Evolutionary conservation across 2,797 vertebrate genomes (phyloP).

Genomic region (Garrulus glandarius): DNA sequence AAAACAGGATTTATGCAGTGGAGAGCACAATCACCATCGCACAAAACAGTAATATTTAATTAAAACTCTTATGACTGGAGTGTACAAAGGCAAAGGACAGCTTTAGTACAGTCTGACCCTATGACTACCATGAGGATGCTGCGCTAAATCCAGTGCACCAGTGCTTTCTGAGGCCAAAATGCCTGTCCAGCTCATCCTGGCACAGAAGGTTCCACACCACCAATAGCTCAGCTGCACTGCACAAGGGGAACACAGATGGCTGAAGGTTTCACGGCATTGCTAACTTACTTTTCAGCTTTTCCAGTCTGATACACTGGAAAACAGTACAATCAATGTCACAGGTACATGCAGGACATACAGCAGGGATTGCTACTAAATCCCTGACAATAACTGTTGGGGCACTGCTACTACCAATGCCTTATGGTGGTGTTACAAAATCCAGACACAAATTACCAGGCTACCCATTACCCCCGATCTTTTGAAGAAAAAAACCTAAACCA

Average conservation of each 20-base stretch:
- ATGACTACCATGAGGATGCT: not conserved
- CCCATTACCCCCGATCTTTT: accelerated
- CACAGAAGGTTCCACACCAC: not conserved
- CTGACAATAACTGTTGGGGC: not conserved
- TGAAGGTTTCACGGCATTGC: accelerated
- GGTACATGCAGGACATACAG: accelerated
- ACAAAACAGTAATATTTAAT: not conserved
- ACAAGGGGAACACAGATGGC: not conserved
- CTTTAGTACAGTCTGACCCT: not conserved
- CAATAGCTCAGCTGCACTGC: not conserved
- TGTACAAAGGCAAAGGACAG: not conserved
- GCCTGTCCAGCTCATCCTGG: not conserved
- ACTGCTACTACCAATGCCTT: not conserved
- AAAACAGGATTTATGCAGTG: constrained; percentile 60
- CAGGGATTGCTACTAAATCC: not conserved
- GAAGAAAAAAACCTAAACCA: not conserved
- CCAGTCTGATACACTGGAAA: not conserved
- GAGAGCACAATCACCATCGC: not conserved
- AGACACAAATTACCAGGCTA: not conserved
- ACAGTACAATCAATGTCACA: not conserved
- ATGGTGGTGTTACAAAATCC: not conserved
- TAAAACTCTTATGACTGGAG: not conserved
- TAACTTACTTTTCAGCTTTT: not conserved
- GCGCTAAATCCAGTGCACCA: accelerated
- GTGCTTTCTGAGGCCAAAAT: not conserved